A percentile compares a stretch with the other conserved stretches of the same genome.
phyloP scores from a whole-genome alignment of 2,888 invertebrate genomes.

The Spatulosminthurus flaviceps region DNA sequence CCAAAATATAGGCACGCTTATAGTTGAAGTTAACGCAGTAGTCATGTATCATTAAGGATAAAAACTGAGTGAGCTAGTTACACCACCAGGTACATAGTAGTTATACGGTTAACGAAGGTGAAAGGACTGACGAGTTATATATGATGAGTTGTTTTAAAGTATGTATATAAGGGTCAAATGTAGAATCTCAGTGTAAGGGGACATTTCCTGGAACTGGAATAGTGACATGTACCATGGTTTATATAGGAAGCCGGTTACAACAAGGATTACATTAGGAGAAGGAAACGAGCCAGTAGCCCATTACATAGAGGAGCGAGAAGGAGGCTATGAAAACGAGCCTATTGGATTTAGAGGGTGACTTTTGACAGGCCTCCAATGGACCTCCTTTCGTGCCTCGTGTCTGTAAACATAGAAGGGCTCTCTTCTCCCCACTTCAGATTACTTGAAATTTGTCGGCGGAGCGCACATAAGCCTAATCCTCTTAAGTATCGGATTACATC shows the following conservation, averaged over 20 bases:
- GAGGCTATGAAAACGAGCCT: slow-evolving; percentile 46
- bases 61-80: no score
- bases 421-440: slow-evolving; percentile 33
- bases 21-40: no score
- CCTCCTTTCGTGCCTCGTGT: slow-evolving; percentile 60
- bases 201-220: no score
- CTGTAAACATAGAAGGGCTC: slow-evolving; percentile 56
- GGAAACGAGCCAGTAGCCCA: slow-evolving; percentile 39
- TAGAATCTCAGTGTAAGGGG: no score
- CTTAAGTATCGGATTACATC: slow-evolving; percentile 44
- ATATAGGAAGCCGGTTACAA: neutral
- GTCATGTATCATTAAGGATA: no score
- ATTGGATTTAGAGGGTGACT: slow-evolving; percentile 42
- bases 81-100: no score
- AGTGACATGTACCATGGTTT: no score
- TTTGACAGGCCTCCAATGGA: slow-evolving; percentile 53
- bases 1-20: no score
- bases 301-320: slow-evolving; percentile 49
- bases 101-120: no score
- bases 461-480: slow-evolving; percentile 33
- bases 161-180: no score
- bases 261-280: neutral
- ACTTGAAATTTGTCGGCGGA: slow-evolving; percentile 36
- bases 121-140: no score
- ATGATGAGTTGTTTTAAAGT: no score